Evolutionary conservation across 2,113 vertebrate genomes (phyloP), one percentile per base, ranked within the genome.

Genomic region (Sinocyclocheilus anophthalmus): DNA sequence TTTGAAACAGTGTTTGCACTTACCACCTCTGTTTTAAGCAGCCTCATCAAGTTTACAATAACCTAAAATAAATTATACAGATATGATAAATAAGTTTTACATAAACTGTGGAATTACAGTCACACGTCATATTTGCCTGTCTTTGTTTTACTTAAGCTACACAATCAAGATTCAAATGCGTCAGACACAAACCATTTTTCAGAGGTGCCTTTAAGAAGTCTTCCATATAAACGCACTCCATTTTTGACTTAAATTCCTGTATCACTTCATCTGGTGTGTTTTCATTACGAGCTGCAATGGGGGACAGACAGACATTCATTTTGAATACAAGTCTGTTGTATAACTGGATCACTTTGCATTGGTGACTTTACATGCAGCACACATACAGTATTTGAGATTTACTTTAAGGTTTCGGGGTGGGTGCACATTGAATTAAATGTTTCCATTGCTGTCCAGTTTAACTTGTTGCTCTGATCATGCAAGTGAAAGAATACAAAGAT

Each of bases 241-340:
- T 37, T 83, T 85, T 85, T 45, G 76, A 53, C 53, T 87, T 57
- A 79, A 89, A 89, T 0, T 37, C 30, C 30, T 87, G 14, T 26
- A 89, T 59, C 72, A 79, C 16, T 16, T 83, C 55, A 1, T 6
- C 73, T 48, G 85, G 2, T 10, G 22, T 20, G 1, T 67, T 13
- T 59, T 89, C 45, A 24, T 1, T 10, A 26, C 88, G 88, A 73
- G 73, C 88, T 89, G 63, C 48, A 72, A 24, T 53, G 16, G 26
- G 22, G 61, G 50, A 80, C 3, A 22, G 42, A 78, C 4, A 75
- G 9, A 67, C 2, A 26, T 22, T 30, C 14, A 80, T 53, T 24
- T 76, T 61, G 33, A 39, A 70, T 70, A 39, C 4, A 70, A 39
- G 8, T 70, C 2, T 33, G 67, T 0, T 73, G 20, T 75, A 39